These are phyloP conservation scores for Motacilla tschutschensis DNA, from an alignment of 2,113 vertebrate species.

Conservation along the genomic window DNA sequence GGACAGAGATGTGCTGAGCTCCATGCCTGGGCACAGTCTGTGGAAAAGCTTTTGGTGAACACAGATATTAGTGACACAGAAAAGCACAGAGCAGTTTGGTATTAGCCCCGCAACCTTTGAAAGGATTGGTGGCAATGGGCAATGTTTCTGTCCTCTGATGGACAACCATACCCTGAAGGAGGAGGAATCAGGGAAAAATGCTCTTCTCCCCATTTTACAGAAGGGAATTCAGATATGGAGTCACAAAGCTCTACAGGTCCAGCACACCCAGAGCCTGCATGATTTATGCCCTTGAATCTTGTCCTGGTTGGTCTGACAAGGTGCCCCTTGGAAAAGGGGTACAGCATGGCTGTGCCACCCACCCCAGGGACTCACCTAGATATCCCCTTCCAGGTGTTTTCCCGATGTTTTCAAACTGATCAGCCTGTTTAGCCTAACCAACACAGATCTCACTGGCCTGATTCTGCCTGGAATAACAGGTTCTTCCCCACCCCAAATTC, in stretches of 20 bases:
- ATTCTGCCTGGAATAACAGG: background rate
- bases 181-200: background rate
- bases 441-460: background rate
- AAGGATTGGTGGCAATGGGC: background rate
- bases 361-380: background rate
- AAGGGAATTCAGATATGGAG: background rate
- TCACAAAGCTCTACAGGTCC: background rate
- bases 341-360: background rate
- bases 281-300: background rate
- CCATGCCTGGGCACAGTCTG: accelerated
- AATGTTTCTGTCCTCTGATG: background rate
- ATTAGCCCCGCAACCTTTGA: background rate
- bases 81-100: background rate
- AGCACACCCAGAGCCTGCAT: background rate
- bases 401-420: background rate
- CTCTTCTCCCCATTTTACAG: background rate
- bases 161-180: background rate
- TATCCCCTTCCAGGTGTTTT: background rate
- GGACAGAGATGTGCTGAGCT: background rate
- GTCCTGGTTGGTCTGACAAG: background rate
- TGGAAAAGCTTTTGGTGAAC: background rate
- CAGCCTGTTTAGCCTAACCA: background rate
- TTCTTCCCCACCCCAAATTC: background rate
- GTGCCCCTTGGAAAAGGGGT: background rate
- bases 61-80: background rate